Evolutionary conservation across 2,888 invertebrate genomes (phyloP).

Genomic region (Macaria notata): DNA sequence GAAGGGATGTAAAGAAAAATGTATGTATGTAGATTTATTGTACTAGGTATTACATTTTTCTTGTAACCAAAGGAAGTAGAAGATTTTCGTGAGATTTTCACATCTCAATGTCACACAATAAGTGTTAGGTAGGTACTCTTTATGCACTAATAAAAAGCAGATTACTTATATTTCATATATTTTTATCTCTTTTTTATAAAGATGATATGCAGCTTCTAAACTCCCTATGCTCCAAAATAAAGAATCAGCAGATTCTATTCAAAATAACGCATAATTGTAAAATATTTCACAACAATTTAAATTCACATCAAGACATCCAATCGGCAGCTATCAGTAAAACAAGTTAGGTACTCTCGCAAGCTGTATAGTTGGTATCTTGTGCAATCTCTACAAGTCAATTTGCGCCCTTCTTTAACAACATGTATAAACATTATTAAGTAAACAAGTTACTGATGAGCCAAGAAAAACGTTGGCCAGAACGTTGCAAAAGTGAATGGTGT

Average conservation of each 20-base stretch:
- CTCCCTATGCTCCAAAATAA: not conserved
- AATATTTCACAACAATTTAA: conserved; percentile 6
- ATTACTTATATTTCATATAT: no score
- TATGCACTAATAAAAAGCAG: no score
- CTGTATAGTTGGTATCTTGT: conserved; percentile 6
- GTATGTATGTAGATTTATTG: no score
- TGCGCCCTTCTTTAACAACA: conserved; percentile 22
- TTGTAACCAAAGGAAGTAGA: no score
- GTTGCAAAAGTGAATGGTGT: conserved; percentile 28
- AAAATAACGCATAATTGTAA: not conserved
- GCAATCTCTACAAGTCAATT: conserved; percentile 25
- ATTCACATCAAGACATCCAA: conserved; percentile 6
- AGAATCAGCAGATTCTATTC: not conserved
- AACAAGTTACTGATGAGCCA: conserved; percentile 28
- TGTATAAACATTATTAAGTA: conserved; percentile 20
- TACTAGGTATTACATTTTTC: no score
- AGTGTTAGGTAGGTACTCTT: no score
- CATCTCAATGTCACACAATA: no score
- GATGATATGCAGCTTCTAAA: no score
- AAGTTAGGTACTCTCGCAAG: conserved; percentile 10
- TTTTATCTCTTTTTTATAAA: no score
- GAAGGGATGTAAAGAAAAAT: no score
- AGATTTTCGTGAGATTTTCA: no score
- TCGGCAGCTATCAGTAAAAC: conserved; percentile 10
- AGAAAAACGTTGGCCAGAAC: conserved; percentile 29